Evolutionary conservation across 1,140 invertebrate species (phyloP), one percentile per base, ranked within the genome.

Genomic region (Bilobella aurantiaca): DNA sequence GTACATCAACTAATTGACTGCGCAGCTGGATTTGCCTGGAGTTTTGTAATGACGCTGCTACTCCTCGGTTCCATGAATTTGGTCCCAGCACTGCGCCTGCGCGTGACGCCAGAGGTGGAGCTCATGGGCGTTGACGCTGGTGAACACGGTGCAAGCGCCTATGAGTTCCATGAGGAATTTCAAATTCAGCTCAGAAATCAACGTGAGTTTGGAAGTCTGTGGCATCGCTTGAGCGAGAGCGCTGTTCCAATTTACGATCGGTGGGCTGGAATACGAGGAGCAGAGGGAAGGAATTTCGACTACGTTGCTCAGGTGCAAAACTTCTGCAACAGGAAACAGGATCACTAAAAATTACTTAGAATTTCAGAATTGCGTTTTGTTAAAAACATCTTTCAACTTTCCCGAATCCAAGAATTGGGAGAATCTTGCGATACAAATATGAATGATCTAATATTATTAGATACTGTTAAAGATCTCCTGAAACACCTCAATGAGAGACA

Each of bases 31-130:
- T 31, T 72, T 5, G 27, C 29, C 1, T 72, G 70, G 70, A 47
- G 31, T 25, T 72, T 72, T 31, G 29, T 53, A 1, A 63, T 72
- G 32, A 69, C 70, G 1, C 61, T 49, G 29, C 56, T 65, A 28
- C 65, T 69, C 23, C 27, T 72, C 0, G 69, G 64, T 42, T 42
- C 67, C 14, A 67, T 72, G 70, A 69, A 72, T 59, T 65, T 66
- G 32, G 67, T 72, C 30, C 70, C 70, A 1, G 70, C 67, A n/a
- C 34, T 72, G 25, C 61, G 60, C 60, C 56, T 72, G 1, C 58
- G 70, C 12, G 67, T 46, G 2, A 57, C 65, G 1, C 32, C 57
- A 16, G 66, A 42, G n/a, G 46, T 32, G 29, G 70, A 72, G 42
- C 31, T 58, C n/a, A 25, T 25, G 1, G 70, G 70, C 21, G 1